These are phyloP conservation scores for Ferdinandea cuprea DNA, from an alignment of 2,888 invertebrate genomes.

Conservation along the genomic window DNA sequence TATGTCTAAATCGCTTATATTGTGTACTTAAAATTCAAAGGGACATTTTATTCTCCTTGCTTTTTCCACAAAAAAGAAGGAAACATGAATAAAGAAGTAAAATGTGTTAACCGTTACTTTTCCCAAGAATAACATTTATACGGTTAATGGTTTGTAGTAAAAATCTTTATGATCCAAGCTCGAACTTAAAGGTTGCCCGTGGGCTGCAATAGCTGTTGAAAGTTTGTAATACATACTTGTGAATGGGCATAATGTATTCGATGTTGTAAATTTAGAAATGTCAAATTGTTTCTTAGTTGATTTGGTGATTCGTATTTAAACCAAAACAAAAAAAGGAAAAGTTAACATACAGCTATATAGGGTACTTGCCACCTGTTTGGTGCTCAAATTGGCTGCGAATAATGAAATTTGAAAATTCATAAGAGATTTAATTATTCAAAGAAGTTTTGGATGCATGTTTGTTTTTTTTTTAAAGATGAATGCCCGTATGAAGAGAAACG, in stretches of 20 bases:
- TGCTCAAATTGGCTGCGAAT: too few species aligned
- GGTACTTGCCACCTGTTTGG: too few species aligned
- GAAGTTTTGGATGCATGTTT: too few species aligned
- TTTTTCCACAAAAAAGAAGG: neutral
- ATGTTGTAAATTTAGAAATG: constrained; percentile 25
- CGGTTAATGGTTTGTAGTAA: constrained; percentile 42
- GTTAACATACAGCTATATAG: too few species aligned
- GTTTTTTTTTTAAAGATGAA: too few species aligned
- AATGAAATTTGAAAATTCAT: too few species aligned
- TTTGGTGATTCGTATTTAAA: constrained; percentile 38
- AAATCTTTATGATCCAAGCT: constrained; percentile 35
- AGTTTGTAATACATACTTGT: neutral
- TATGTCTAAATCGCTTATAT: constrained; percentile 32
- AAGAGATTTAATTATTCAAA: too few species aligned
- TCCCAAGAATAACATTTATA: neutral
- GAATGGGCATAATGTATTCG: neutral
- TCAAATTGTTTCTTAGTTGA: constrained; percentile 50
- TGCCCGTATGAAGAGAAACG: too few species aligned
- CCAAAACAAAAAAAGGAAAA: too few species aligned
- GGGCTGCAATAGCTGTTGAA: constrained; percentile 7
- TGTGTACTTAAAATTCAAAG: constrained; percentile 31
- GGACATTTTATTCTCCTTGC: constrained; percentile 27
- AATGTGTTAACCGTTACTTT: constrained; percentile 10
- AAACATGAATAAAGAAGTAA: neutral
- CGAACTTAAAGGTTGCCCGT: constrained; percentile 5